Evolutionary conservation across 2,797 vertebrate genomes (phyloP), one percentile per base, ranked within the genome.

Genomic region (Xenentodon cancila): DNA sequence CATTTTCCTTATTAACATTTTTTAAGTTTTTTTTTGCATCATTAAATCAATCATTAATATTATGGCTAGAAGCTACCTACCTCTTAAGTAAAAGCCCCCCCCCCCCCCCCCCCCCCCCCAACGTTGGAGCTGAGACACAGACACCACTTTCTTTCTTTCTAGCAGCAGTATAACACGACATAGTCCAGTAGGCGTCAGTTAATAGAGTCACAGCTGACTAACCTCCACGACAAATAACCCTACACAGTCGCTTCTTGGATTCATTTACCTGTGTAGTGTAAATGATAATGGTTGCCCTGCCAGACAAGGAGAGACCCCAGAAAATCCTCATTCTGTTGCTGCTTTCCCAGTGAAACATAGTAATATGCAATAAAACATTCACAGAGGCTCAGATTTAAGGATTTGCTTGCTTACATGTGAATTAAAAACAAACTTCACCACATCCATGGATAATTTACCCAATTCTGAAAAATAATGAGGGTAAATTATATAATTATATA

Each of bases 181-280:
- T 49, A 44, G 57, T 50, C 51, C 44, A 71, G 66, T 45, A 68
- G 72, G 52, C 66, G 43, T 67, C 63, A 73, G 66, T 79, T 84
- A 79, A 79, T 76, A 74, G 74, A 86, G 84, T 63, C 53, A 48
- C 70, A 68, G 60, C 69, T 18, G 12, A 47, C 64, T 80, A 43
- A 75, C 66, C 62, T 70, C 40, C 75, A 75, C 77, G 81, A 89
- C 62, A 78, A 84, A 86, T 75, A 72, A 71, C 47, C 22, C 7
- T 13, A 79, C 59, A 69, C 57, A 68, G 51, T 16, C 71, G 81
- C 74, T 73, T 79, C 68, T 71, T 83, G 80, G 73, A 77, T 69
- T 68, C 54, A 53, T 52, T 53, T 43, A 17, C 59, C 60, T 70
- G 65, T 64, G 67, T 61, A 64, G 59, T 60, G 67, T 75, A 75